Conservation (phyloP, 2,888 invertebrate genomes). For the Leptopilina drosophilae region DNA sequence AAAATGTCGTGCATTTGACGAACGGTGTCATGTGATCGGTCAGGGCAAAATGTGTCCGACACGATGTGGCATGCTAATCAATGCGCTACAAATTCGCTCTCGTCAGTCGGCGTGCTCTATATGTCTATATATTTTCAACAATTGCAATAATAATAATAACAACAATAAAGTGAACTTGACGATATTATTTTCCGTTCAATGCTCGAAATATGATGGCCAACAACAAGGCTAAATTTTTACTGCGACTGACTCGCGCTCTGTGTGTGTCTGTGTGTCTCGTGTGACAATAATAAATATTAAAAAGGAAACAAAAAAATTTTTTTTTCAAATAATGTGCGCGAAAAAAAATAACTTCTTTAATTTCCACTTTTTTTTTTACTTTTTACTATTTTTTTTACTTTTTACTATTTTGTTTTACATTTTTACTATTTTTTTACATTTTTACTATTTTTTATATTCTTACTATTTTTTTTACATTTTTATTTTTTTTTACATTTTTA, state of each 20-base stretch:
- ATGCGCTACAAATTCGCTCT: constrained; percentile 21
- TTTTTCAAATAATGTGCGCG: too few species aligned
- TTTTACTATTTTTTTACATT: too few species aligned
- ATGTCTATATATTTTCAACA: neutral
- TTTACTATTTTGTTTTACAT: too few species aligned
- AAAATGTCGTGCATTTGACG: constrained; percentile 16
- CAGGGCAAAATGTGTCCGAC: neutral
- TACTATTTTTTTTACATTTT: too few species aligned
- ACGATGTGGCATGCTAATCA: constrained; percentile 12
- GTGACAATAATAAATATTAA: constrained; percentile 4
- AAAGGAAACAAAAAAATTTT: neutral
- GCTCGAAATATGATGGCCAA: constrained; percentile 1
- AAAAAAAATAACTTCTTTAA: too few species aligned
- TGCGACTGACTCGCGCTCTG: too few species aligned
- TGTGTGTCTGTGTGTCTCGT: neutral
- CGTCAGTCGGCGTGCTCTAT: constrained; percentile 18
- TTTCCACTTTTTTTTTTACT: too few species aligned
- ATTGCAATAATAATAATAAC: neutral
- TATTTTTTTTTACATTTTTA: too few species aligned
- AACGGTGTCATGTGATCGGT: constrained; percentile 15
- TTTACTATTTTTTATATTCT: too few species aligned
- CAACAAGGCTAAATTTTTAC: constrained; percentile 5
- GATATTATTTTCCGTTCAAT: constrained; percentile 6
- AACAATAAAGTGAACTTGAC: constrained; percentile 10
- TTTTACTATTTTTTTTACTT: too few species aligned